Base-by-base conservation (phyloP, 2,888 invertebrate genomes). In the Anodontia alba region DNA sequence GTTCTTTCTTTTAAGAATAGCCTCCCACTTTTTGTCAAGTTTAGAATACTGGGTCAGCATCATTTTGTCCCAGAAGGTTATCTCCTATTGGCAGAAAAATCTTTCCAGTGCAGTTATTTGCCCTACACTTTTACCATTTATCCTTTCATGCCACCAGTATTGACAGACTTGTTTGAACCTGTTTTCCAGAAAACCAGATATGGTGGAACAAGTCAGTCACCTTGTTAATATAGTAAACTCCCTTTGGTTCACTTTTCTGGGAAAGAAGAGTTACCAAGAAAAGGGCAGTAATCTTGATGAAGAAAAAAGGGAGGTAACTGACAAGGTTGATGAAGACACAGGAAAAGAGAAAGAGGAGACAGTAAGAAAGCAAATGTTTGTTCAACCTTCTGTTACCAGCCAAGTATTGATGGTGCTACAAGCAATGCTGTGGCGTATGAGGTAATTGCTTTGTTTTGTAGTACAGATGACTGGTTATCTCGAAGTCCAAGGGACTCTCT, bases 241-340 rank as follows among this genome's bases (percentile, higher is more conserved):
- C 31, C 76, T 88, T 12, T 89, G 88, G 88, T 76, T 72, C 31
- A 75, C 86, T 29, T 76, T 87, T 66, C 42, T 77, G 7, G 81
- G 78, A n/a, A 74, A 66, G 7, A 62, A 62, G 17, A 31, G 20
- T 12, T 62, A 62, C 20, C 10, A 33, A 3, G 8, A 12, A 5
- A 62, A 26, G 54, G 54, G 26, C 5, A n/a, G n/a, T 26, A 54
- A 54, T 2, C 23, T 8, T 26, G 54, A 26, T 46, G 46, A 12
- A 26, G 54, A 54, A 1, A 54, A 54, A 46, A 17, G 46, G 46
- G 46, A 3, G 46, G 17, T 20, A 46, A 46, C 46, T 29, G 29
- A 54, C 26, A 54, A 26, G 5, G 26, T n/a, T 29, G 62, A 31
- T 17, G 62, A 62, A 20, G 62, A 62, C 10, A 10, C 17, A 12